These are phyloP conservation scores for Ephialtes manifestator DNA, from an alignment of 2,888 invertebrate species.

Conservation along the genomic window DNA sequence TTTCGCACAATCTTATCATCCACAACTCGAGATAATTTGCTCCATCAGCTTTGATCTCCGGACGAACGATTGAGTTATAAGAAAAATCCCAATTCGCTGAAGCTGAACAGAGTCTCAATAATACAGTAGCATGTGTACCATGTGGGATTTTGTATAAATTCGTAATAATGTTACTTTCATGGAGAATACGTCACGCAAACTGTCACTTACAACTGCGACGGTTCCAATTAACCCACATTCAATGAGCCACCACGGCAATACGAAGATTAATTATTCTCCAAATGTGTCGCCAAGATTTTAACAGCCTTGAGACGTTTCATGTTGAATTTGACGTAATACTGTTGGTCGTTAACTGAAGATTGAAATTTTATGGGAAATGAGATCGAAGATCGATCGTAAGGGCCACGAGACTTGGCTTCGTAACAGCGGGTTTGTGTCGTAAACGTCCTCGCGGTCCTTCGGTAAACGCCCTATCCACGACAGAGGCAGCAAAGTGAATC, in stretches of 20 bases:
- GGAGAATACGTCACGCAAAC: slow-evolving; percentile 47
- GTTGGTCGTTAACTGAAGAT: too few relatives aligned
- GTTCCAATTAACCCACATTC: slow-evolving; percentile 66
- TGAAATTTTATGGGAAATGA: neutral
- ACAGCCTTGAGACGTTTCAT: neutral
- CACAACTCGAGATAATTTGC: neutral
- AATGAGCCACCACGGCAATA: slow-evolving; percentile 15
- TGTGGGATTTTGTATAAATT: slow-evolving; percentile 33
- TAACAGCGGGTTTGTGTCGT: slow-evolving; percentile 44
- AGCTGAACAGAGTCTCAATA: neutral
- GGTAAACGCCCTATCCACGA: slow-evolving; percentile 73
- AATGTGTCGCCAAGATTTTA: neutral
- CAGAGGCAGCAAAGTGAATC: slow-evolving; percentile 42
- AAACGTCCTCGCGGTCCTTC: slow-evolving; percentile 54
- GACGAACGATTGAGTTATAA: slow-evolving; percentile 5
- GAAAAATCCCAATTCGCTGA: slow-evolving; percentile 13
- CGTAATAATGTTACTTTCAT: slow-evolving; percentile 52
- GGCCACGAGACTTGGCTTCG: slow-evolving; percentile 42
- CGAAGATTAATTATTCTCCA: neutral
- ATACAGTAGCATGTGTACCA: slow-evolving; percentile 22
- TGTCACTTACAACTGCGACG: slow-evolving; percentile 47
- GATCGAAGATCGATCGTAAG: neutral
- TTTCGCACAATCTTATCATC: neutral
- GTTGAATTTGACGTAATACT: neutral
- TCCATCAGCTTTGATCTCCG: neutral